phyloP scores from a whole-genome alignment of 2,797 vertebrate genomes.

The Molossus molossus region DNA sequence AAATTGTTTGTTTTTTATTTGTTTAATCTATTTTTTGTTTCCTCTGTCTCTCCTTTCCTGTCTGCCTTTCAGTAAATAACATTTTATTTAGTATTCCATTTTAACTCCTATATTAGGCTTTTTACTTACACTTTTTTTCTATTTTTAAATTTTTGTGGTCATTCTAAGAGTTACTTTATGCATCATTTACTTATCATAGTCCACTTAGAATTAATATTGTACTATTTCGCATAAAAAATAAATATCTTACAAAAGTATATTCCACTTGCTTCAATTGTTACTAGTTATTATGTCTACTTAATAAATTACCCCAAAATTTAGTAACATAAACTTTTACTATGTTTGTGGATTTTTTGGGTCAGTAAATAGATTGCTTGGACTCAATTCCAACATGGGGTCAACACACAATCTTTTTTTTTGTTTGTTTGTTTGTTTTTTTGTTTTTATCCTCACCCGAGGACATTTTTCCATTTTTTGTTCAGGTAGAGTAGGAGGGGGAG shows the following conservation, averaged over 20 bases:
- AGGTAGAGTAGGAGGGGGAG: no score
- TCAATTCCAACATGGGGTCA: background rate
- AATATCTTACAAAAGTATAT: background rate
- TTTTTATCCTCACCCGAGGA: no score
- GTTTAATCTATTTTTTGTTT: background rate
- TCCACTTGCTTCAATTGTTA: background rate
- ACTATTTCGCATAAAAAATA: background rate
- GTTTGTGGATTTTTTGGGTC: background rate
- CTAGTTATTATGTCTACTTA: background rate
- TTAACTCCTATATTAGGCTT: background rate
- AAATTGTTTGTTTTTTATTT: background rate
- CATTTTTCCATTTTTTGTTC: no score
- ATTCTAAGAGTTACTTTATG: background rate
- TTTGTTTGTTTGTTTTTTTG: no score
- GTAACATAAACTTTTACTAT: background rate
- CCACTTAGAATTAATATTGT: background rate
- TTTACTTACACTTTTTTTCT: background rate
- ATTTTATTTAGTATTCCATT: background rate
- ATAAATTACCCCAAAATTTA: background rate
- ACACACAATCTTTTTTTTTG: background rate
- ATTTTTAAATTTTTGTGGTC: background rate
- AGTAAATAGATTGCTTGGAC: background rate
- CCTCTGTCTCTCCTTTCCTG: background rate
- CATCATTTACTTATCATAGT: background rate
- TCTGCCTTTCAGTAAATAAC: background rate